A percentile compares a stretch with the other conserved stretches of the same genome.
phyloP scores from a whole-genome alignment of 1,140 invertebrate genomes.

The Polypedilum vanderplanki region DNA sequence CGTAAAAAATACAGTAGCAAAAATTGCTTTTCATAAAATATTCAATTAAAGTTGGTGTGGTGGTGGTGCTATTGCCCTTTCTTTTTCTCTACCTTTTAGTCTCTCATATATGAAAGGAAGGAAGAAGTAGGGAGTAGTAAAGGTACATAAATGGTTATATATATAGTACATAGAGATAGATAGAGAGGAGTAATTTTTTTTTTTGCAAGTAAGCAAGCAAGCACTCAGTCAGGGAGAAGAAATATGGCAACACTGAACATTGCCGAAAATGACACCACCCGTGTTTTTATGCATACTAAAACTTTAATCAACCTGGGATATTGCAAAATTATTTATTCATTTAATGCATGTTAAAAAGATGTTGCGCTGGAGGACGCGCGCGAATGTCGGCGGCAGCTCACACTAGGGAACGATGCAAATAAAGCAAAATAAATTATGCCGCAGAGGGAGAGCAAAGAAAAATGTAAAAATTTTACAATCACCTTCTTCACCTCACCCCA shows the following conservation, averaged over 20 bases:
- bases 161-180: too few species aligned
- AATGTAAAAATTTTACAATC: neutral
- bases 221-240: neutral
- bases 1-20: slow-evolving; percentile 17
- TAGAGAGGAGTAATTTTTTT: too few species aligned
- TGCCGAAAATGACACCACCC: slow-evolving; percentile 15
- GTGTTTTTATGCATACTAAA: slow-evolving; percentile 27
- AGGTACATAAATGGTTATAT: too few species aligned
- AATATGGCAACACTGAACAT: slow-evolving; percentile 12
- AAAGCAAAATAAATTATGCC: slow-evolving; percentile 13
- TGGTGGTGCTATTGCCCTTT: neutral
- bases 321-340: slow-evolving; percentile 29
- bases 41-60: slow-evolving; percentile 15
- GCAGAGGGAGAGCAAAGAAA: neutral
- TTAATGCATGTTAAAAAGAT: slow-evolving; percentile 10
- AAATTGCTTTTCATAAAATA: slow-evolving; percentile 20
- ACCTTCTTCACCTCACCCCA: too few species aligned
- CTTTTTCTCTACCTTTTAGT: neutral
- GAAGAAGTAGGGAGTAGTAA: too few species aligned
- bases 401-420: slow-evolving; percentile 3
- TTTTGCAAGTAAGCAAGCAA: too few species aligned
- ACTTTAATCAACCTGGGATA: slow-evolving; percentile 28
- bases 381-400: neutral
- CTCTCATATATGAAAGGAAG: neutral
- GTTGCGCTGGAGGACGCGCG: slow-evolving; percentile 12